Conservation (phyloP, 2,113 vertebrate genomes). For the Numida meleagris region DNA sequence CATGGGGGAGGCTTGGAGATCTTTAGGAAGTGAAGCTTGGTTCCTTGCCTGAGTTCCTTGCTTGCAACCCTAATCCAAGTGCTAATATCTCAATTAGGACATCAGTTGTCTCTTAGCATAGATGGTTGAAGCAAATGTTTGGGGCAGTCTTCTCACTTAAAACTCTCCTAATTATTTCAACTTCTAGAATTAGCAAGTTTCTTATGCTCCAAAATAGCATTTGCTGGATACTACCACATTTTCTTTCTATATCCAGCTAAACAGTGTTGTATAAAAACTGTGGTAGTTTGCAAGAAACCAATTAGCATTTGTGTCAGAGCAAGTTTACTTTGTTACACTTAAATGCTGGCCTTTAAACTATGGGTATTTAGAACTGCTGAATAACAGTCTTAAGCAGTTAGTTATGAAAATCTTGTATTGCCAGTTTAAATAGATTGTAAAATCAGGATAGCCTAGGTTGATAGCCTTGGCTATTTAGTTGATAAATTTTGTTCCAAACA, state of each 20-base stretch:
- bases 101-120: background rate
- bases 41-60: background rate
- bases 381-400: background rate
- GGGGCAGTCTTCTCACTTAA: background rate
- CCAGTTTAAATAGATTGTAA: slow-evolving; percentile 14
- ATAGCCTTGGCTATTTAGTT: background rate
- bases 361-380: background rate
- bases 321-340: background rate
- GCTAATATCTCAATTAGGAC: background rate
- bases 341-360: slow-evolving; percentile 34
- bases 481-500: slow-evolving; percentile 5
- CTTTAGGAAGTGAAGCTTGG: fast-evolving
- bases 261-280: background rate
- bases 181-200: background rate
- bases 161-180: background rate
- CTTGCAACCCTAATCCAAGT: background rate
- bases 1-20: fast-evolving
- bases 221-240: background rate
- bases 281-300: background rate
- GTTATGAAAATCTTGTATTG: background rate
- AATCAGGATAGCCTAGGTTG: background rate
- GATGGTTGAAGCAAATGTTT: background rate
- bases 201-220: background rate
- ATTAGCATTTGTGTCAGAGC: slow-evolving; percentile 42
- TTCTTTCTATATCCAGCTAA: background rate